A percentile compares a stretch with the other conserved stretches of the same genome.
Evolutionary conservation across 2,113 vertebrate species (phyloP).

Genomic region (Seriola aureovittata): DNA sequence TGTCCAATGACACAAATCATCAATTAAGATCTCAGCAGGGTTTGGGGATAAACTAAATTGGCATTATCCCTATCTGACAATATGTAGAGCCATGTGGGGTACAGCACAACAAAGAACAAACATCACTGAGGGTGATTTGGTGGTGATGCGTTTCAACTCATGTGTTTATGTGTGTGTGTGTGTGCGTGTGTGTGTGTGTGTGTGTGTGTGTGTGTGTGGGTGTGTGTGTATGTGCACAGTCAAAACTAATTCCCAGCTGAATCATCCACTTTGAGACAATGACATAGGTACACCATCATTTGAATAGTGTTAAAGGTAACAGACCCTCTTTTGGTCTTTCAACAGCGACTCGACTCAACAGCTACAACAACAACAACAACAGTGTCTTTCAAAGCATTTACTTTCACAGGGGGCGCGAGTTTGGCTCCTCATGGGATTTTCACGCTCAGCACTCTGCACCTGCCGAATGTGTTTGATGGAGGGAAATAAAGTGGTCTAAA

Average conservation of each 20-base stretch:
- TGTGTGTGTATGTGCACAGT: background rate
- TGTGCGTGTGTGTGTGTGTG: conserved; percentile 12
- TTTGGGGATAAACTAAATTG: conserved; percentile 83
- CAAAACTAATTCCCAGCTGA: conserved; percentile 10
- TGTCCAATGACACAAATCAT: conserved; percentile 89
- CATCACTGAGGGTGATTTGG: conserved; percentile 64
- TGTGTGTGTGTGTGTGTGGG: conserved; percentile 16
- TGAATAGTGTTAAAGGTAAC: conserved; percentile 43
- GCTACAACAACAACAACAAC: conserved; percentile 24
- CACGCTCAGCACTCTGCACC: conserved; percentile 57
- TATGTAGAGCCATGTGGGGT: conserved; percentile 68
- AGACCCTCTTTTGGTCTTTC: conserved; percentile 32
- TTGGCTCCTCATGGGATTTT: conserved; percentile 61
- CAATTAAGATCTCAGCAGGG: conserved; percentile 89
- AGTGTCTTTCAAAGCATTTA: conserved; percentile 56
- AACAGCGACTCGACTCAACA: conserved; percentile 17
- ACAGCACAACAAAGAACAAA: conserved; percentile 74
- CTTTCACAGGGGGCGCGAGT: conserved; percentile 43
- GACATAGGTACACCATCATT: conserved; percentile 43
- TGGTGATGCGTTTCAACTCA: conserved; percentile 24
- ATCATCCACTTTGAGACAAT: conserved; percentile 13
- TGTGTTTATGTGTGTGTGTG: background rate
- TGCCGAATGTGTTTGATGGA: conserved; percentile 52
- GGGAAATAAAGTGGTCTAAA: conserved; percentile 67
- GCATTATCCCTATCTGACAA: conserved; percentile 79